Conservation (phyloP, 2,888 invertebrate species). For the Cerastoderma edule region DNA sequence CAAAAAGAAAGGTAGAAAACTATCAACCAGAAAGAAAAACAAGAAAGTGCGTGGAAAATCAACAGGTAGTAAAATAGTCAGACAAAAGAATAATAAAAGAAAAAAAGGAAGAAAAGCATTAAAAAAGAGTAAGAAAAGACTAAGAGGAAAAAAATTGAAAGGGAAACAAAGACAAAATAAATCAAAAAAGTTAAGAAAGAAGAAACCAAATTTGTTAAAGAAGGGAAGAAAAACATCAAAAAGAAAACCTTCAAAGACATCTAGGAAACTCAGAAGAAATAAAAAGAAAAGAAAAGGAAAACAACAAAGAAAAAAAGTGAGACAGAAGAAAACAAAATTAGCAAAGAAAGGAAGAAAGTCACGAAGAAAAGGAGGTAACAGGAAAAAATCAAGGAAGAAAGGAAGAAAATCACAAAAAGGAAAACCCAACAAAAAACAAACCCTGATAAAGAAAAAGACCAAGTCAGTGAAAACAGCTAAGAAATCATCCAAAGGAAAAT, state of each 20-base stretch:
- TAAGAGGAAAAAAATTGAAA: background rate
- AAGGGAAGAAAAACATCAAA: background rate
- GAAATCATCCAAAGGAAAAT: conserved; percentile 12
- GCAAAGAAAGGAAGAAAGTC: background rate
- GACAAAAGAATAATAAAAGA: background rate
- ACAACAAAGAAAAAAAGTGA: conserved; percentile 3
- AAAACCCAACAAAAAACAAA: background rate
- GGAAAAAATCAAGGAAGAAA: conserved; percentile 6
- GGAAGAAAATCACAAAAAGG: background rate
- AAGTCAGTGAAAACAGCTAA: conserved; percentile 2
- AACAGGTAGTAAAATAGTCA: background rate
- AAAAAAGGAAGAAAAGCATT: background rate
- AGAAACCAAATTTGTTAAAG: background rate
- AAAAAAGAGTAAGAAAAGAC: conserved; percentile 1
- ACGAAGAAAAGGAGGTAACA: background rate
- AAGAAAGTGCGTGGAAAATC: background rate
- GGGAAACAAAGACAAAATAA: background rate
- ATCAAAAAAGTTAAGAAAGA: background rate
- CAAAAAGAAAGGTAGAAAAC: too few species aligned
- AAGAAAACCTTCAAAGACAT: background rate
- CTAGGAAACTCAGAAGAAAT: background rate
- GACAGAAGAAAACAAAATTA: background rate
- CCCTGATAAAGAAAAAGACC: background rate
- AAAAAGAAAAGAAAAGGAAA: conserved; percentile 2
- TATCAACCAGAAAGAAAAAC: too few species aligned